A percentile compares a stretch with the other conserved stretches of the same genome.
These are phyloP conservation scores for Saimiri boliviensis DNA, from an alignment of 2,113 vertebrate species.

Conservation along the genomic window DNA sequence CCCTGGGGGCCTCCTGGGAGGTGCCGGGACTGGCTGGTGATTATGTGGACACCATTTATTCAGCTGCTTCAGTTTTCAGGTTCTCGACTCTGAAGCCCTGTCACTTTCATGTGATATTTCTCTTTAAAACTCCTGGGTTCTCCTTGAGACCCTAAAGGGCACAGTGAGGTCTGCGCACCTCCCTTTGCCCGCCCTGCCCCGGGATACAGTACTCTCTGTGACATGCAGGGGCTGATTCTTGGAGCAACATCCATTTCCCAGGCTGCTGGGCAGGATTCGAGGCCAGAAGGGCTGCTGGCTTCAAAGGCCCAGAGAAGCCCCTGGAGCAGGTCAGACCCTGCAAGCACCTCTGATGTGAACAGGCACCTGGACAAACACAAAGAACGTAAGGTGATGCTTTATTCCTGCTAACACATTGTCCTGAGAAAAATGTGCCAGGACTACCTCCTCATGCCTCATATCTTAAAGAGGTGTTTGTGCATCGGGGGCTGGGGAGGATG, in stretches of 20 bases:
- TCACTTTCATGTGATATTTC: not conserved
- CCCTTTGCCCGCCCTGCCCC: not conserved
- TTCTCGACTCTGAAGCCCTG: not conserved
- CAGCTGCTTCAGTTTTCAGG: not conserved
- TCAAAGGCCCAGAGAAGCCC: conserved; percentile 65
- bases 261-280: not conserved
- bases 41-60: not conserved
- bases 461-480: conserved; percentile 61
- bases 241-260: conserved; percentile 39
- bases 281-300: not conserved
- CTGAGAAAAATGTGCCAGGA: not conserved
- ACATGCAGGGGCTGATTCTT: not conserved
- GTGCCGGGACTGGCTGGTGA: rapidly evolving
- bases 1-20: not conserved
- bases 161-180: not conserved
- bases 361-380: conserved; percentile 75
- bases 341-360: conserved; percentile 45
- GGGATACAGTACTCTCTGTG: not conserved
- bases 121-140: not conserved
- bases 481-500: not conserved
- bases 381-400: not conserved
- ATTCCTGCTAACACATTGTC: not conserved
- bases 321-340: conserved; percentile 3
- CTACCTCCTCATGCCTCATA: not conserved
- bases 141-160: not conserved